These are phyloP conservation scores for Oscarella lobularis DNA, from an alignment of 37 sponge, comb jelly and placozoan species.

Conservation along the genomic window DNA sequence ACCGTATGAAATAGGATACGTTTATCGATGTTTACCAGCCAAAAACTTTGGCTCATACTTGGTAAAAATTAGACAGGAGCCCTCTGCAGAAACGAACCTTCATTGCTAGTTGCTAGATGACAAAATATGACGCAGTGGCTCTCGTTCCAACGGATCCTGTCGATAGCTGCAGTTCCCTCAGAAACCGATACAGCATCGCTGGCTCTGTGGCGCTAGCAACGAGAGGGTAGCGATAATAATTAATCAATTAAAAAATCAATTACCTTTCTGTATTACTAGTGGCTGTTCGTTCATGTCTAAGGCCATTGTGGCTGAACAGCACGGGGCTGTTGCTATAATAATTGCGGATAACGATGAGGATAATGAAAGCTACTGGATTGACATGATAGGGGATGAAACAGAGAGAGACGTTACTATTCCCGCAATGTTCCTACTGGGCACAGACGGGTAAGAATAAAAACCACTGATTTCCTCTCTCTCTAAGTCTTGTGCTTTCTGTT, in stretches of 20 bases:
- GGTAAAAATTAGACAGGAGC: neutral
- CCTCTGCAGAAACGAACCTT: neutral
- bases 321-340: neutral
- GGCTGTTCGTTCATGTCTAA: slow-evolving; percentile 3
- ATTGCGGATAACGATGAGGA: neutral
- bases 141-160: neutral
- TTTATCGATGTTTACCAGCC: neutral
- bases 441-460: neutral
- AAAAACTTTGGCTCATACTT: neutral
- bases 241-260: neutral
- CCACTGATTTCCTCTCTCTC: too few species aligned
- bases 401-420: slow-evolving; percentile 4
- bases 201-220: neutral
- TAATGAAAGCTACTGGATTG: neutral
- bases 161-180: neutral
- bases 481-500: too few species aligned
- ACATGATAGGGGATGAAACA: slow-evolving; percentile 1
- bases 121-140: neutral
- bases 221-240: neutral
- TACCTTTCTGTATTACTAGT: neutral
- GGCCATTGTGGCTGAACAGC: neutral
- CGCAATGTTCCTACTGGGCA: slow-evolving; percentile 1
- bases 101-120: neutral
- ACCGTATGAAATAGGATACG: neutral
- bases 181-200: neutral